Evolutionary conservation across 2,797 vertebrate species (phyloP).

Genomic region (Erethizon dorsatum): DNA sequence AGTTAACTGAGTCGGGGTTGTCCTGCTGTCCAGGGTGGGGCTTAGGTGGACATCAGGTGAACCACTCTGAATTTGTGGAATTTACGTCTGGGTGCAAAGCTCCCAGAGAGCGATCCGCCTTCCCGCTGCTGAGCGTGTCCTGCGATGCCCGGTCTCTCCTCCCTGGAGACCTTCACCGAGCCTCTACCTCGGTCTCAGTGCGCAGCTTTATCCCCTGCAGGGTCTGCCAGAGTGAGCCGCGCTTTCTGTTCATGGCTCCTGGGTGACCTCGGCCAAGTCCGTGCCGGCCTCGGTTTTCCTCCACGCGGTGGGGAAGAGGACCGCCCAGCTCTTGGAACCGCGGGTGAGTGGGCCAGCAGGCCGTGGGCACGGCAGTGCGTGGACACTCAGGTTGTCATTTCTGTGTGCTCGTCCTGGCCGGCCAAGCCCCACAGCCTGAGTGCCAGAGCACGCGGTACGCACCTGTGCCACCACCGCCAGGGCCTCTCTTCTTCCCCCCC

Average conservation of each 20-base stretch:
- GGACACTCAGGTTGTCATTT: background rate
- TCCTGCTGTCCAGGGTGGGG: background rate
- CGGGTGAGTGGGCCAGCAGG: too few relatives aligned
- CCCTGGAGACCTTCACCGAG: background rate
- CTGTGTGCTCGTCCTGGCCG: fast-evolving
- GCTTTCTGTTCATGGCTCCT: too few relatives aligned
- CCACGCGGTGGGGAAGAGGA: too few relatives aligned
- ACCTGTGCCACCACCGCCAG: background rate
- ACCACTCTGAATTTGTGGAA: background rate
- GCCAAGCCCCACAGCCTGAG: background rate
- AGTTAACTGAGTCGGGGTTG: background rate
- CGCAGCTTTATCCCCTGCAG: background rate
- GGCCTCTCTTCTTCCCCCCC: background rate
- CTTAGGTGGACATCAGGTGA: background rate
- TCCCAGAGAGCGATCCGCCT: background rate
- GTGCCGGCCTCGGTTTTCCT: too few relatives aligned
- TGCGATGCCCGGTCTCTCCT: background rate
- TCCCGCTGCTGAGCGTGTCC: background rate
- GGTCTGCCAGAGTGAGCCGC: background rate
- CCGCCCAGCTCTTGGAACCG: background rate
- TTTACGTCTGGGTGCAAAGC: background rate
- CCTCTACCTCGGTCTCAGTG: background rate
- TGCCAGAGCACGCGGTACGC: background rate
- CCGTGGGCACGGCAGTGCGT: background rate
- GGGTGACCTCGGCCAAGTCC: too few relatives aligned